Evolutionary conservation across 2,113 vertebrate genomes (phyloP).

Genomic region (Megaleporinus macrocephalus): DNA sequence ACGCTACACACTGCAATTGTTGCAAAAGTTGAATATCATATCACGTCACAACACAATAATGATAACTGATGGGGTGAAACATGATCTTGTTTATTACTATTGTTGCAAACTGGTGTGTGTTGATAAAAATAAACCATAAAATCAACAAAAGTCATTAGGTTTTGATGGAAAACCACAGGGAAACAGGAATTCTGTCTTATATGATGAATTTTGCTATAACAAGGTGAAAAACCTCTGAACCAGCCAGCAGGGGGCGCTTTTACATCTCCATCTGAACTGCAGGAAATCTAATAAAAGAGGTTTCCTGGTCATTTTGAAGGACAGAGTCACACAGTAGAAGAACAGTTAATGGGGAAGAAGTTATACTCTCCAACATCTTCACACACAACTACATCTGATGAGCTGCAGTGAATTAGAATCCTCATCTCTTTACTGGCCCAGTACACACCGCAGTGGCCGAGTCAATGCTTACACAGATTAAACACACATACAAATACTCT

Average conservation of each 20-base stretch:
- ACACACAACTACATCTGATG: conserved; percentile 13
- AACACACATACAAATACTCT: neutral
- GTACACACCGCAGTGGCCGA: neutral
- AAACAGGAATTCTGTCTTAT: too few relatives aligned
- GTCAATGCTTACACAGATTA: neutral
- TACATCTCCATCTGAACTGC: neutral
- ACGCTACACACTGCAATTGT: too few relatives aligned
- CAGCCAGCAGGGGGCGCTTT: conserved; percentile 62
- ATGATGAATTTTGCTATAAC: neutral
- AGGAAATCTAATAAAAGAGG: neutral
- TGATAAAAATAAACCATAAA: too few relatives aligned
- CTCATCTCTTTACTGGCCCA: neutral
- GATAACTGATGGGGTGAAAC: too few relatives aligned
- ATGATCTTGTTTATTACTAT: too few relatives aligned
- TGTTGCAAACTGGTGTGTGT: too few relatives aligned
- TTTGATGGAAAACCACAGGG: too few relatives aligned
- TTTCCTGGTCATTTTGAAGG: neutral
- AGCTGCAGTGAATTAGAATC: neutral
- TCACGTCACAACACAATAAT: too few relatives aligned
- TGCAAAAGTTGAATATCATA: too few relatives aligned
- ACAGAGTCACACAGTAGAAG: neutral
- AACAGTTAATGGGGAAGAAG: neutral
- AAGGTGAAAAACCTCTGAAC: neutral
- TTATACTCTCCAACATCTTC: neutral
- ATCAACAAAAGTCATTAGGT: too few relatives aligned